These are phyloP conservation scores for Zhuqinia jingwanae DNA, from an alignment of 2,888 invertebrate species.

Conservation along the genomic window DNA sequence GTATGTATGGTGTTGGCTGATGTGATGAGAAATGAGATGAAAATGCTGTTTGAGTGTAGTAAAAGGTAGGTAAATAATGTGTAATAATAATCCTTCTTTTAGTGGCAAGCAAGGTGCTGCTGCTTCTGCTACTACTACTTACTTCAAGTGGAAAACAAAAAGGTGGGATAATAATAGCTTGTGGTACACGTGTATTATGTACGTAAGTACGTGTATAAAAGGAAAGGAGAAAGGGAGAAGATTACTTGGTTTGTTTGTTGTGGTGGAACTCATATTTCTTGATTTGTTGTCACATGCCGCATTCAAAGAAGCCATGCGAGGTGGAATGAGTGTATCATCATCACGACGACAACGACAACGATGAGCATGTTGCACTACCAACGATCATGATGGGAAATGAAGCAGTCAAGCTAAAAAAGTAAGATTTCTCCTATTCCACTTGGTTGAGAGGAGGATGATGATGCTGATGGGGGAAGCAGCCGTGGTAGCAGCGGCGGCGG, in stretches of 20 bases:
- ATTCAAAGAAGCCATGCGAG: neutral
- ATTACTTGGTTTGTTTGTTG: slow-evolving; percentile 31
- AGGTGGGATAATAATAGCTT: slow-evolving; percentile 45
- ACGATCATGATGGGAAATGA: slow-evolving; percentile 3
- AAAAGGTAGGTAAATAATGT: neutral
- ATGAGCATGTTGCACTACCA: neutral
- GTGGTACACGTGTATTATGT: neutral
- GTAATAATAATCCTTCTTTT: too few species aligned
- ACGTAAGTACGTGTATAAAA: neutral
- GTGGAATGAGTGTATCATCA: neutral
- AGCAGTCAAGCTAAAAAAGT: slow-evolving; percentile 31
- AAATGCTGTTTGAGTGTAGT: neutral
- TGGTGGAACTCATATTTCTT: slow-evolving; percentile 76
- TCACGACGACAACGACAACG: neutral
- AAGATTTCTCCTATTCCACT: slow-evolving; percentile 19
- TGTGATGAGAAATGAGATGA: neutral
- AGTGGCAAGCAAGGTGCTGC: slow-evolving; percentile 4
- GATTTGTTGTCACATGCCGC: slow-evolving; percentile 76
- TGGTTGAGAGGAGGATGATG: slow-evolving; percentile 39
- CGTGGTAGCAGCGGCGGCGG: neutral
- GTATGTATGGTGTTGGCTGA: too few species aligned
- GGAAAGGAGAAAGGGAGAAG: neutral
- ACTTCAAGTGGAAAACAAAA: slow-evolving; percentile 69
- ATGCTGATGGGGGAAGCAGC: slow-evolving; percentile 45
- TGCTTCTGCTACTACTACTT: too few species aligned